Conservation (phyloP, 92 coral and sea anemone genomes). For the Porites evermanni region DNA sequence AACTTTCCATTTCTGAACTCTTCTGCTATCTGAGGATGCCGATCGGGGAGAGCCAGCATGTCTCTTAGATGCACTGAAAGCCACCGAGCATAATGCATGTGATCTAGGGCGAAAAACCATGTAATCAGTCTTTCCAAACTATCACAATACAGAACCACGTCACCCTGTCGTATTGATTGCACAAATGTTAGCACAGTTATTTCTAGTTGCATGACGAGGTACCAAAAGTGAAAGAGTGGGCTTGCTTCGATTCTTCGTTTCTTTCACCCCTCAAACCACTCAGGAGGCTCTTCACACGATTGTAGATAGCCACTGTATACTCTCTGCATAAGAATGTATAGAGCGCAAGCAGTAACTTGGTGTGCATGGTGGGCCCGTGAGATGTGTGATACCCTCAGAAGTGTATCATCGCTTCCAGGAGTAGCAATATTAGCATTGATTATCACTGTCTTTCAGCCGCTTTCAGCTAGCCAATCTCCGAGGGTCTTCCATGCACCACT, state of each 20-base stretch:
- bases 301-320: too few species aligned
- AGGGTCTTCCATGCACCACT: conserved; percentile 8
- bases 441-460: neutral
- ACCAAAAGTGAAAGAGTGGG: neutral
- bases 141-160: neutral
- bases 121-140: neutral
- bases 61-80: neutral
- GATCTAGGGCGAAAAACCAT: neutral
- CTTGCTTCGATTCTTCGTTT: neutral
- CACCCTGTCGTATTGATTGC: neutral
- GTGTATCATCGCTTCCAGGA: too few species aligned
- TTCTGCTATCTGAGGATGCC: neutral
- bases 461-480: conserved; percentile 3
- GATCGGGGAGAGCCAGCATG: neutral
- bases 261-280: neutral
- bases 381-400: neutral
- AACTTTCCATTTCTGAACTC: neutral
- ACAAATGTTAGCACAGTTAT: neutral
- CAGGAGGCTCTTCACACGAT: too few species aligned
- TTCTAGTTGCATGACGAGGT: neutral
- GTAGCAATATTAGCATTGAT: too few species aligned
- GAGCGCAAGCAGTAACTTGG: neutral
- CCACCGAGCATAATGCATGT: neutral
- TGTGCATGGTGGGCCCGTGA: neutral
- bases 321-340: neutral